phyloP scores from a whole-genome alignment of 2,797 vertebrate species.

The Pseudochirops corinnae region DNA sequence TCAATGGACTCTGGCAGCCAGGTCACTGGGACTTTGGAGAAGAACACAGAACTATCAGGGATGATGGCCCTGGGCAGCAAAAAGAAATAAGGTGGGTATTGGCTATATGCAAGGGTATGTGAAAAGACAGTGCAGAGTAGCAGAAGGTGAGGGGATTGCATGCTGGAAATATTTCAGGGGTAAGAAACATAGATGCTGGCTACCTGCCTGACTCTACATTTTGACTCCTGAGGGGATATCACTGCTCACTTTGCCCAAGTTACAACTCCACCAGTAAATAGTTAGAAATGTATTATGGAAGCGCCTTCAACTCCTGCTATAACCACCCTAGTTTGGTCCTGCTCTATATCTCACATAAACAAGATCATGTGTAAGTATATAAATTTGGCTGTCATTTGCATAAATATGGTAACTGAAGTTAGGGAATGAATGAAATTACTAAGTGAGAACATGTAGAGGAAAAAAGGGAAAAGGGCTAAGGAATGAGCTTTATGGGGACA shows the following conservation, averaged over 20 bases:
- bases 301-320: neutral
- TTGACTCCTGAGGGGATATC: neutral
- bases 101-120: neutral
- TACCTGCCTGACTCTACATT: neutral
- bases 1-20: neutral
- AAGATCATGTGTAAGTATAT: neutral
- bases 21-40: neutral
- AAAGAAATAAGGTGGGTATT: neutral
- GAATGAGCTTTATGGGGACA: neutral
- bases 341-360: neutral
- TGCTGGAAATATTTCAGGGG: neutral
- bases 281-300: neutral
- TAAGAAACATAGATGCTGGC: neutral
- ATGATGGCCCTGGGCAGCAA: neutral
- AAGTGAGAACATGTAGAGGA: neutral
- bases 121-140: neutral
- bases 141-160: neutral
- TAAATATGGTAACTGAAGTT: neutral
- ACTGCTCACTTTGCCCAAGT: neutral
- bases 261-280: neutral
- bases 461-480: neutral
- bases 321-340: neutral
- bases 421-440: neutral
- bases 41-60: neutral
- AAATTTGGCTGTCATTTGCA: neutral